Base-by-base conservation (phyloP, 2,888 invertebrate species). In the Lepidochrysops patricia region DNA sequence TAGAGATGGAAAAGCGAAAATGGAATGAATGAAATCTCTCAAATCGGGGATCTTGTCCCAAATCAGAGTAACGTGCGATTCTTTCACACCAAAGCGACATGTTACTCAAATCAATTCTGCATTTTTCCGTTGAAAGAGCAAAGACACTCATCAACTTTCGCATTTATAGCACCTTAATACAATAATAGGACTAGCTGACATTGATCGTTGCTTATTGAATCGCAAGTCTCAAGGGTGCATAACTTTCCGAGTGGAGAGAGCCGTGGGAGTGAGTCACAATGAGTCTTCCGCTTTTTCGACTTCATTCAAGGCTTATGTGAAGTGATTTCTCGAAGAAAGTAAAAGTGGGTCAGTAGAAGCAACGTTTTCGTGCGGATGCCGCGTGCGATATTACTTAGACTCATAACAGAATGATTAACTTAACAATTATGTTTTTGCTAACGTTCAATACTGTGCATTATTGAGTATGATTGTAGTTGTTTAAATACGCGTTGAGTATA, bases 291-390 rank as follows among this genome's bases (percentile, higher is more conserved):
- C 82, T 85, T 80, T 84, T 84, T 83, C 76, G 76, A 72, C 70
- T 68, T 75, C 76, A 82, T 83, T 83, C 80, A 80, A 72, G 70
- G 69, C 72, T 68, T 77, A 80, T 86, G 84, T 76, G 84, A 83
- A 83, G 76, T 77, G 79, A 77, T 85, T 84, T 85, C 85, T 76
- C 82, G 71, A 77, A 74, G 86, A 87, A 87, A 87, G 87, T 87
- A 87, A 87, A 84, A 87, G 85, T 78, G 74, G 82, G 84, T 79
- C 84, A 84, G 65, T 69, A 68, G 67, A 70, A 66, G 66, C 64
- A 62, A 61, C 64, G 67, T 67, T 69, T 69, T 68, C 69, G 69
- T 68, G 70, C 70, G 70, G 69, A 69, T 69, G 66, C 66, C 62
- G 57, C 62, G 61, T 63, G 59, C 62, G 60, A 58, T 63, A 63